Conservation (phyloP, 2,888 invertebrate species). For the Dioctria linearis region DNA sequence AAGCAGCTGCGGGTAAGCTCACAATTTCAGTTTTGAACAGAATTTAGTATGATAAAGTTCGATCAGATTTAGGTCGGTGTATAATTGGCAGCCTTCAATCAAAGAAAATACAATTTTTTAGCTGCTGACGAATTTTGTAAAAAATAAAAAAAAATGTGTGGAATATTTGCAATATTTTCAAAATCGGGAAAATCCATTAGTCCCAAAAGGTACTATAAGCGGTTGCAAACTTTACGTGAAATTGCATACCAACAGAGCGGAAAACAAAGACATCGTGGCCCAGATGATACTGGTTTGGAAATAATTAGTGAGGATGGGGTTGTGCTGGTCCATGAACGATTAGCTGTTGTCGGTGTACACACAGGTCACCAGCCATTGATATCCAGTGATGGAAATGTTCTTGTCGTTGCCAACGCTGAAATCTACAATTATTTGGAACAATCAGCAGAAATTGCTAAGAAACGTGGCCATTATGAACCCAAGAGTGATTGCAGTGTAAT, state of each 20-base stretch:
- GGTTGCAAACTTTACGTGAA: slow-evolving; percentile 65
- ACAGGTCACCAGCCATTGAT: slow-evolving; percentile 68
- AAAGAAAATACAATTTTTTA: no score
- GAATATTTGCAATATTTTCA: slow-evolving; percentile 70
- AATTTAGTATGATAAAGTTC: no score
- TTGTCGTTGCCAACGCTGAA: slow-evolving; percentile 69
- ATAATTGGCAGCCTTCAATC: no score
- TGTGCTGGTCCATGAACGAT: slow-evolving; percentile 67
- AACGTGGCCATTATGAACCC: slow-evolving; percentile 65
- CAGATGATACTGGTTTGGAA: slow-evolving; percentile 68
- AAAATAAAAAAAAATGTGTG: slow-evolving; percentile 65
- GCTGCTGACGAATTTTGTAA: no score
- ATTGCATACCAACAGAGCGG: slow-evolving; percentile 68
- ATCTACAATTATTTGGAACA: slow-evolving; percentile 69
- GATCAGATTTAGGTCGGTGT: no score
- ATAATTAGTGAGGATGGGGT: slow-evolving; percentile 65
- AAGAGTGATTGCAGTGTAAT: slow-evolving; percentile 70
- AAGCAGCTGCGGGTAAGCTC: no score
- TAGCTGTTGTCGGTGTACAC: slow-evolving; percentile 67
- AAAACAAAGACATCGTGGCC: slow-evolving; percentile 69
- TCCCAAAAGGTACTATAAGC: slow-evolving; percentile 61
- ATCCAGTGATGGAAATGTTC: slow-evolving; percentile 64
- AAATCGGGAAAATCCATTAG: slow-evolving; percentile 64
- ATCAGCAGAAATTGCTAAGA: slow-evolving; percentile 66
- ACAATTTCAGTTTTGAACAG: no score